These are phyloP conservation scores for Melanaphis sacchari DNA, from an alignment of 1,140 invertebrate genomes.

Conservation along the genomic window DNA sequence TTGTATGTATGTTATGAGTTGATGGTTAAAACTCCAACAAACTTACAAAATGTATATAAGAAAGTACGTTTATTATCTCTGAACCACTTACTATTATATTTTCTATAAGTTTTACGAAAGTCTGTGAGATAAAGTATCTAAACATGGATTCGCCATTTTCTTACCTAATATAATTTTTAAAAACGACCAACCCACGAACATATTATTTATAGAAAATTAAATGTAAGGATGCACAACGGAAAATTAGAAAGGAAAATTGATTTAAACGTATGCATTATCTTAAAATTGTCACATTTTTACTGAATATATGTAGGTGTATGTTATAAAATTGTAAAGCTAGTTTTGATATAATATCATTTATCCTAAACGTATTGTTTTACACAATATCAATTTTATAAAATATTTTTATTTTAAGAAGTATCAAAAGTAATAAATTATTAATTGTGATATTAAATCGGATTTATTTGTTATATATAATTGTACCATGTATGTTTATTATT, in stretches of 20 bases:
- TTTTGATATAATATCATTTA: not conserved
- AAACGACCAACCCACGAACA: not conserved
- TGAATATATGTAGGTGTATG: not conserved
- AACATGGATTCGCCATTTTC: not conserved
- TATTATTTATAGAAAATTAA: not conserved
- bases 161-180: not conserved
- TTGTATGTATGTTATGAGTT: not conserved
- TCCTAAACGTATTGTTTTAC: not conserved
- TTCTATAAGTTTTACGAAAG: conserved; percentile 47
- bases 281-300: not conserved
- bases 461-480: too few species aligned
- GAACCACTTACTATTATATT: conserved; percentile 40
- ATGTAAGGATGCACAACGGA: not conserved
- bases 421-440: not conserved
- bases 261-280: not conserved
- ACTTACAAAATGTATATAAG: conserved; percentile 54
- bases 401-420: not conserved
- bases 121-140: conserved; percentile 41
- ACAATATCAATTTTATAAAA: too few species aligned
- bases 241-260: not conserved
- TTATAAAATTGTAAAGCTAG: not conserved
- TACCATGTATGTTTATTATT: too few species aligned
- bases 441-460: too few species aligned
- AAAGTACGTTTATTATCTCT: conserved; percentile 55
- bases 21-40: conserved; percentile 52